Percentiles rank a stretch among this genome's conserved stretches.
These are phyloP conservation scores for Thripadectes ignobilis DNA, from an alignment of 2,797 vertebrate species.

Conservation along the genomic window DNA sequence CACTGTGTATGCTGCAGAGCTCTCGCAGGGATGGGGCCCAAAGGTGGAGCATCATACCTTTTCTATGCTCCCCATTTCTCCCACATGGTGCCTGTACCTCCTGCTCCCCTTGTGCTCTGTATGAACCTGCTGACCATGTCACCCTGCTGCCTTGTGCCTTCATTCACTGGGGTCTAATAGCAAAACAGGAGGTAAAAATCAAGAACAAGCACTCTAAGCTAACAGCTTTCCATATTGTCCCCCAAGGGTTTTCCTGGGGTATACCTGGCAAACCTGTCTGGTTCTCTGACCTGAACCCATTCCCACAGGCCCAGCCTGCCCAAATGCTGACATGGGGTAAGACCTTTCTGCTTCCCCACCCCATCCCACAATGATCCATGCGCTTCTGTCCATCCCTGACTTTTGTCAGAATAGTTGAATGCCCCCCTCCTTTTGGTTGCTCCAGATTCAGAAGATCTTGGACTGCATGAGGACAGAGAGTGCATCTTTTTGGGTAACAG, in stretches of 20 bases:
- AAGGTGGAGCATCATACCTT: neutral
- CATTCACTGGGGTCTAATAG: neutral
- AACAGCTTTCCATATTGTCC: neutral
- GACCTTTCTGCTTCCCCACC: neutral
- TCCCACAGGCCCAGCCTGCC: rapidly evolving
- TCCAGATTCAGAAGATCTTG: neutral
- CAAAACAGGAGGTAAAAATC: neutral
- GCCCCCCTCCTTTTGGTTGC: neutral
- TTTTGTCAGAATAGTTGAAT: neutral
- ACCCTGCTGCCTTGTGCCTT: neutral
- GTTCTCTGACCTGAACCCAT: neutral
- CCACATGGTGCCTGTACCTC: neutral
- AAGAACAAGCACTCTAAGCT: neutral
- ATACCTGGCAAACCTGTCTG: neutral
- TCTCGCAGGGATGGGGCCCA: neutral
- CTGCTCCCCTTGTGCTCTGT: neutral
- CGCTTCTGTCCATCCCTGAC: neutral
- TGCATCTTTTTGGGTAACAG: rapidly evolving
- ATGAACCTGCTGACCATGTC: neutral
- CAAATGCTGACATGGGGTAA: neutral
- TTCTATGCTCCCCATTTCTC: neutral
- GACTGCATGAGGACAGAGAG: neutral
- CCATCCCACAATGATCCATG: neutral
- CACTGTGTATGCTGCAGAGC: neutral
- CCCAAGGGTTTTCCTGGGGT: neutral